A percentile compares a stretch with the other conserved stretches of the same genome.
Evolutionary conservation across 2,888 invertebrate genomes (phyloP).

Genomic region (Atrina japonica): DNA sequence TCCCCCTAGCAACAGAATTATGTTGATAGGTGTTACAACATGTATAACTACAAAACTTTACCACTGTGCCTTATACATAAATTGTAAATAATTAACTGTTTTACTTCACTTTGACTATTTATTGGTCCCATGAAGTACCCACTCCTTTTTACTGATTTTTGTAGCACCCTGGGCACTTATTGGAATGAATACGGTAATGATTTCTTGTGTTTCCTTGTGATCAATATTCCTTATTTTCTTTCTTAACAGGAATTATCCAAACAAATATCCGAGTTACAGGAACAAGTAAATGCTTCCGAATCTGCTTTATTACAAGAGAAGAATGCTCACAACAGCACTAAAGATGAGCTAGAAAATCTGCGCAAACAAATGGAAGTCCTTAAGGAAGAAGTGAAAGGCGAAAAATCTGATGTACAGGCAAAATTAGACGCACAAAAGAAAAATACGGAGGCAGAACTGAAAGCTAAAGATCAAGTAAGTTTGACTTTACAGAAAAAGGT

Average conservation of each 20-base stretch:
- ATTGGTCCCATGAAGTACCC: too few species aligned
- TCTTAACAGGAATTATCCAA: slow-evolving; percentile 53
- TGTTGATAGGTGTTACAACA: too few species aligned
- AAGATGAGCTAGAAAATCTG: slow-evolving; percentile 72
- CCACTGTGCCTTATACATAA: too few species aligned
- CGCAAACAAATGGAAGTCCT: slow-evolving; percentile 62
- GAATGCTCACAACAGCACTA: slow-evolving; percentile 68
- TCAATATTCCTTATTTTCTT: slow-evolving; percentile 3
- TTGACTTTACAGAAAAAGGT: too few species aligned
- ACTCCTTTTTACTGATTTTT: too few species aligned
- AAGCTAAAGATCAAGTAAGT: slow-evolving; percentile 63
- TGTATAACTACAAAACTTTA: too few species aligned
- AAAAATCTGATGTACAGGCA: slow-evolving; percentile 60
- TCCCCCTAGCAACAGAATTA: too few species aligned
- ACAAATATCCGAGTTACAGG: slow-evolving; percentile 53
- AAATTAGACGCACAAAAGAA: slow-evolving; percentile 57
- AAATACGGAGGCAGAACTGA: slow-evolving; percentile 62
- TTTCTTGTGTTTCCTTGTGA: too few species aligned
- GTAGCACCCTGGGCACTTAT: too few species aligned
- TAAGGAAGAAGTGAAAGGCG: slow-evolving; percentile 61
- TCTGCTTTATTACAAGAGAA: slow-evolving; percentile 67
- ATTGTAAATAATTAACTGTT: too few species aligned
- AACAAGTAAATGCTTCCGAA: slow-evolving; percentile 64
- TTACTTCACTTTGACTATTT: too few species aligned
- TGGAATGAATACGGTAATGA: too few species aligned